Conservation (phyloP, 2,888 invertebrate genomes). For the Paralinhomoeus sp. region DNA sequence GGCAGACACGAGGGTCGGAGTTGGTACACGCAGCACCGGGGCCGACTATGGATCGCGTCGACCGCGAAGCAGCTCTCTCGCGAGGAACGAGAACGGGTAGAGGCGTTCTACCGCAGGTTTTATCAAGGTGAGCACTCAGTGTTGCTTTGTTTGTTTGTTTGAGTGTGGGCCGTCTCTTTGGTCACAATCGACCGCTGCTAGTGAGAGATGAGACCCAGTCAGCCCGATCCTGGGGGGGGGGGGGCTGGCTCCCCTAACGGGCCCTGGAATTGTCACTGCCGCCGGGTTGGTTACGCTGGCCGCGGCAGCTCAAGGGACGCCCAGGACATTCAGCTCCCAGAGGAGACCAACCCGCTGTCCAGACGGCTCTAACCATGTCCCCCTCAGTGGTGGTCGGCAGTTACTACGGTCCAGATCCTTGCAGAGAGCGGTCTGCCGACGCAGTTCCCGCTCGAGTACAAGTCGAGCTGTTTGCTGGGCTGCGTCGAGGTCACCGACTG, state of each 20-base stretch:
- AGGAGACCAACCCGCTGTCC: no score
- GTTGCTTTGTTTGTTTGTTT: no score
- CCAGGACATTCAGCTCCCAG: no score
- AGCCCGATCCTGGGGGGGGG: no score
- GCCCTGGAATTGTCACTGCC: no score
- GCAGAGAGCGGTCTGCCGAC: not conserved
- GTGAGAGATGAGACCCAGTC: no score
- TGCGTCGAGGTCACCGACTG: conserved; percentile 66
- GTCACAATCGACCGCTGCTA: no score
- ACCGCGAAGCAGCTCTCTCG: conserved; percentile 48
- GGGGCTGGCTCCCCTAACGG: no score
- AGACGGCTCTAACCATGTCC: no score
- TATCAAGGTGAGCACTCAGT: not conserved
- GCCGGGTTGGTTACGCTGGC: no score
- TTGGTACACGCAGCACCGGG: conserved; percentile 76
- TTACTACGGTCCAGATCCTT: not conserved
- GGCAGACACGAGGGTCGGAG: conserved; percentile 58
- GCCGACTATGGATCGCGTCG: conserved; percentile 79
- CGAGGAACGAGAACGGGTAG: conserved; percentile 37
- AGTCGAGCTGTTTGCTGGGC: conserved; percentile 62
- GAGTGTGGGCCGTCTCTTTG: no score
- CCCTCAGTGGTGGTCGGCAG: not conserved
- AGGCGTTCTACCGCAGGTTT: conserved; percentile 39
- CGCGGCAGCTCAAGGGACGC: no score
- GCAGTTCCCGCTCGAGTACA: conserved; percentile 48